These are phyloP conservation scores for Chydorus sphaericus DNA, from an alignment of 2,888 invertebrate genomes.

Conservation along the genomic window DNA sequence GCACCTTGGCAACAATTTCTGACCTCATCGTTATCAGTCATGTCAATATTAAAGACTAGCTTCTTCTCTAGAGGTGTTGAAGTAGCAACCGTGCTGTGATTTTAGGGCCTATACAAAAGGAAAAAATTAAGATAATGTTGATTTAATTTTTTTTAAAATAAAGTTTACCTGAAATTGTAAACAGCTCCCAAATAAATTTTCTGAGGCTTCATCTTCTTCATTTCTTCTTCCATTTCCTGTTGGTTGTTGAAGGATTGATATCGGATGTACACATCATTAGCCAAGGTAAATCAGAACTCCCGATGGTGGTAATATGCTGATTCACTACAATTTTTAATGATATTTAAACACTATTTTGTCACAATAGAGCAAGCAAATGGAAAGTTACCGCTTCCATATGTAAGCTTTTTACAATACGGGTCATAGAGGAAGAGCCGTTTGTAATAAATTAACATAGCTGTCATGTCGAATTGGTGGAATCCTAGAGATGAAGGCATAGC, in stretches of 20 bases:
- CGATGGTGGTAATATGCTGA: slow-evolving; percentile 55
- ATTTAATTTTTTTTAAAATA: too few species aligned
- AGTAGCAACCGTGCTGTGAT: slow-evolving; percentile 28
- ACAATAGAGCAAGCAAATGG: too few species aligned
- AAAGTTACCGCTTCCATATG: slow-evolving; percentile 53
- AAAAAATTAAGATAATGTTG: not conserved
- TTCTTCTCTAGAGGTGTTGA: slow-evolving; percentile 61
- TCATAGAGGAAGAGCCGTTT: slow-evolving; percentile 75
- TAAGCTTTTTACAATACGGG: slow-evolving; percentile 74
- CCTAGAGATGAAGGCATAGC: too few species aligned
- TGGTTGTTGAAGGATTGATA: slow-evolving; percentile 69
- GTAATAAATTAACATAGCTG: slow-evolving; percentile 75
- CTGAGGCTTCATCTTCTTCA: slow-evolving; percentile 63
- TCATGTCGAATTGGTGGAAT: too few species aligned
- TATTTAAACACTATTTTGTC: too few species aligned
- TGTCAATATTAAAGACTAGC: slow-evolving; percentile 96
- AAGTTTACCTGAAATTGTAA: slow-evolving; percentile 41
- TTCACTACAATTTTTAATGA: not conserved
- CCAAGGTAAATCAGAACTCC: slow-evolving; percentile 88
- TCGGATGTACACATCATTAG: slow-evolving; percentile 83
- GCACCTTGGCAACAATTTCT: slow-evolving; percentile 81
- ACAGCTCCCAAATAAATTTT: slow-evolving; percentile 97
- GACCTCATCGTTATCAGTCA: slow-evolving; percentile 97
- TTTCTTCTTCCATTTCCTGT: slow-evolving; percentile 62
- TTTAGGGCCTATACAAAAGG: slow-evolving; percentile 37